Base-by-base conservation (phyloP, 2,888 invertebrate genomes). In the Acanthopleura granulata region DNA sequence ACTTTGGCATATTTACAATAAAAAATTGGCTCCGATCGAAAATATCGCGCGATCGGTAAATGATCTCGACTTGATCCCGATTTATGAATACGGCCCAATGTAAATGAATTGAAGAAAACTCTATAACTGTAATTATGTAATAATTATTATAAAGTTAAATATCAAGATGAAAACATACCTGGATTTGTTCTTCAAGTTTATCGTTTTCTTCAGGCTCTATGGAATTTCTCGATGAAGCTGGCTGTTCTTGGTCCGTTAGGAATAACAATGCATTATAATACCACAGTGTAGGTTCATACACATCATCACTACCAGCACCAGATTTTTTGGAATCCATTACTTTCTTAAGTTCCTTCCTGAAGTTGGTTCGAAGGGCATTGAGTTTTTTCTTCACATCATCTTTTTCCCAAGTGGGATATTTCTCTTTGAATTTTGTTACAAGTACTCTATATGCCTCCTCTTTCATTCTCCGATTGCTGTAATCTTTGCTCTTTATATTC, bases 321-420 rank as follows among this genome's bases (percentile, higher is more conserved):
- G 76, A 74, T 50, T 71, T 76, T 69, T 66, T 30, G 0, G 69
- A 75, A 62, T 78, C 78, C 15, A 72, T 62, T 16, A 86, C 76
- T 79, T 82, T 85, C 70, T 78, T 57, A n/a, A 81, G 71, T 78
- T 85, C 85, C 74, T 82, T 83, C 61, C 85, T 72, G 70, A 81
- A 86, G 69, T 79, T 80, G 72, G 80, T 80, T 18, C 85, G 78
- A 15, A 83, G 78, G 61, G 79, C 72, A 75, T 85, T n/a, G n/a
- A n/a, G n/a, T n/a, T 84, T 85, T 72, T 82, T 79, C 78, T 76
- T 82, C 72, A 72, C 78, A 70, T 73, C 85, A 69, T 77, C 74
- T 73, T 77, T 79, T 61, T 76, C 83, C 76, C 62, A 72, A 29
- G 76, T 66, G 66, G 73, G 30, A 51, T 75, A 78, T 49, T 70